phyloP scores from a whole-genome alignment of 2,797 vertebrate species.

The Epinephelus coioides region DNA sequence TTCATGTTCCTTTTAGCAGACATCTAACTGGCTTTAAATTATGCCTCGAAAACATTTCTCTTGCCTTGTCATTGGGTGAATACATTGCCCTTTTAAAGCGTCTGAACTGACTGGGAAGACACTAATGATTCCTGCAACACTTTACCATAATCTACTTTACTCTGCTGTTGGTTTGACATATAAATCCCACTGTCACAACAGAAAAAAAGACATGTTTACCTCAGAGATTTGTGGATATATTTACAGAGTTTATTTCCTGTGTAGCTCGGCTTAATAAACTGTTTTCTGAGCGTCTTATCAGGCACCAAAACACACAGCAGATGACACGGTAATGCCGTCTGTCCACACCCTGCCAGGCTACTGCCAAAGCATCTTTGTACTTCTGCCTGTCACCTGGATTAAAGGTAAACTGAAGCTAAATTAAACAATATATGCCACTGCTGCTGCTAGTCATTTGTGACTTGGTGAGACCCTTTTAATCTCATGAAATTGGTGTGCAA shows the following conservation, averaged over 20 bases:
- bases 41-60: constrained; percentile 38
- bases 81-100: constrained; percentile 45
- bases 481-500: not conserved
- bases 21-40: constrained; percentile 54
- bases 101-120: constrained; percentile 26
- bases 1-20: constrained; percentile 63
- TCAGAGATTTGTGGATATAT: constrained; percentile 32
- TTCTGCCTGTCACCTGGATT: constrained; percentile 38
- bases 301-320: constrained; percentile 33
- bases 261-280: constrained; percentile 31
- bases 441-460: not conserved
- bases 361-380: constrained; percentile 38
- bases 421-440: constrained; percentile 6
- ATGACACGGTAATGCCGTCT: constrained; percentile 6
- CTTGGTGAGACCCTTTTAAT: constrained; percentile 21
- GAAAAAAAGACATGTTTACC: constrained; percentile 8
- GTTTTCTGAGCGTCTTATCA: constrained; percentile 35
- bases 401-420: constrained; percentile 39
- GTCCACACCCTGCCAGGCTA: not conserved
- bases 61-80: constrained; percentile 36
- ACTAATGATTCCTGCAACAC: constrained; percentile 46
- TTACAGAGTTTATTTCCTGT: constrained; percentile 31
- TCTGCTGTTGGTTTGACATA: not conserved
- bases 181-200: constrained; percentile 38
- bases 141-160: constrained; percentile 49